Conservation (phyloP, 2,113 vertebrate species). For the Sardina pilchardus region DNA sequence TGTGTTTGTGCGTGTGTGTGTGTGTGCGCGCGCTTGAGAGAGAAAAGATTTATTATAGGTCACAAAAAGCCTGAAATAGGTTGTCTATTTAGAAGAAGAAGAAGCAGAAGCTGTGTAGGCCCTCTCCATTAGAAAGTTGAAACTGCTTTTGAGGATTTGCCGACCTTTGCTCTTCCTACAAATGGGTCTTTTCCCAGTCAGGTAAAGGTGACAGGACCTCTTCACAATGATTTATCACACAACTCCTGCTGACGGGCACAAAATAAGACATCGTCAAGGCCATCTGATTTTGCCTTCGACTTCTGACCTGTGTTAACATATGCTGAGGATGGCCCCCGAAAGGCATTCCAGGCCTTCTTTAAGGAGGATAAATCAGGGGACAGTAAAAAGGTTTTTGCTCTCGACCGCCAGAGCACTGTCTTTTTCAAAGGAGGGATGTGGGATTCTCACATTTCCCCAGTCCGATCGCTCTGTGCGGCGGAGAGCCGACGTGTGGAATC, state of each 20-base stretch:
- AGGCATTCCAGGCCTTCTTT: not conserved
- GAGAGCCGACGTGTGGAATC: not conserved
- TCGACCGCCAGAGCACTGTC: not conserved
- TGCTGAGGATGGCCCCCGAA: not conserved
- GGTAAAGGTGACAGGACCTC: not conserved
- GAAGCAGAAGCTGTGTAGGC: not conserved
- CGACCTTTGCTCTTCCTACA: not conserved
- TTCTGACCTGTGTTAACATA: constrained; percentile 8
- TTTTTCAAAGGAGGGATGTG: not conserved
- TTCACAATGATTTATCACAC: not conserved
- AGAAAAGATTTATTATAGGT: not conserved
- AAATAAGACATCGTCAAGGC: constrained; percentile 23
- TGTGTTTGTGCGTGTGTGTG: not conserved
- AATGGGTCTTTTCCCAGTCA: constrained; percentile 11
- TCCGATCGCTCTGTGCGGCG: not conserved
- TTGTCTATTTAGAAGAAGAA: not conserved
- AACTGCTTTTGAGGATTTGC: not conserved
- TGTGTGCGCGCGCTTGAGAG: not conserved
- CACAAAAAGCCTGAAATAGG: not conserved
- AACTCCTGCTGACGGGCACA: not conserved
- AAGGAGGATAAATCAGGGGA: not conserved
- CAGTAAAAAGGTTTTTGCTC: not conserved
- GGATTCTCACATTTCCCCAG: not conserved
- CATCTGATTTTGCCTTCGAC: not conserved
- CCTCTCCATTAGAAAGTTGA: not conserved